Conservation (phyloP, 2,797 vertebrate species). For the Ficedula albicollis region DNA sequence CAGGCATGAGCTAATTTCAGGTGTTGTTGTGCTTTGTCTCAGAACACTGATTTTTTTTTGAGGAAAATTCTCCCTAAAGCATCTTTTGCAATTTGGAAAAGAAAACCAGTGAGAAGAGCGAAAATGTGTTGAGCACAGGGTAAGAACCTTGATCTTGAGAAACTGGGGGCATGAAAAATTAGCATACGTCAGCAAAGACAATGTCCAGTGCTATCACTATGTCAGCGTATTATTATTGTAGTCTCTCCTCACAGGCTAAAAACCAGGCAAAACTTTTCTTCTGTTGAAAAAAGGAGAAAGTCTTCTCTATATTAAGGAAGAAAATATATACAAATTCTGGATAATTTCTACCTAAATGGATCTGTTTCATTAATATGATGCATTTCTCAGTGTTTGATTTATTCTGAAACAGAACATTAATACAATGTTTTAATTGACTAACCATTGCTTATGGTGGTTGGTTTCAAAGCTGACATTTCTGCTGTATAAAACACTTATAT, state of each 20-base stretch:
- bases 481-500: not conserved
- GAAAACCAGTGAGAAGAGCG: not conserved
- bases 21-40: not conserved
- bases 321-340: not conserved
- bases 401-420: not conserved
- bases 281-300: not conserved
- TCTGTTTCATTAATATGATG: not conserved
- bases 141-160: not conserved
- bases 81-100: not conserved
- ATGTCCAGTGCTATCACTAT: not conserved
- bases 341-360: not conserved
- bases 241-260: not conserved
- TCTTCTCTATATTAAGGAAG: not conserved
- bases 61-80: not conserved
- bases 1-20: not conserved
- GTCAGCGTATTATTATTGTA: not conserved
- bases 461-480: not conserved
- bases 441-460: not conserved
- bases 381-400: not conserved
- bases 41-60: not conserved
- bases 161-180: not conserved
- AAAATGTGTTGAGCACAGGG: not conserved
- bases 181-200: not conserved
- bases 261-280: fast-evolving
- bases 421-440: not conserved